phyloP scores from a whole-genome alignment of 2,113 vertebrate species.

The Podocnemis expansa region DNA sequence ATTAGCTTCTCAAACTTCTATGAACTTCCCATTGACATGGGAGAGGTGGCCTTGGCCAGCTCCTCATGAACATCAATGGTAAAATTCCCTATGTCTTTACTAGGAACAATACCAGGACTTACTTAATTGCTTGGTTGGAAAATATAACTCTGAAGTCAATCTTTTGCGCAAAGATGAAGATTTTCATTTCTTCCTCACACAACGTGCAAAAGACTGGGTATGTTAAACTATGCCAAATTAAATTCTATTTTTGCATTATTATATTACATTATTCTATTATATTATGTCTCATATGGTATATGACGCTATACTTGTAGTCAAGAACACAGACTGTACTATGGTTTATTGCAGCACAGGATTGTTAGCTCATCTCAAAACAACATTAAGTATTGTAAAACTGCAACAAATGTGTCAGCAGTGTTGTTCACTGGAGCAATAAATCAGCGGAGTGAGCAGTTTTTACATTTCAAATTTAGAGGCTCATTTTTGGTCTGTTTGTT shows the following conservation, averaged over 20 bases:
- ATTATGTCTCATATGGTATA: neutral
- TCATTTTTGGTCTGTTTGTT: neutral
- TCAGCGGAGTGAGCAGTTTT: neutral
- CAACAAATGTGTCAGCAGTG: constrained; percentile 1
- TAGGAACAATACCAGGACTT: neutral
- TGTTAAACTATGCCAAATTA: constrained; percentile 20
- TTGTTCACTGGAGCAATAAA: constrained; percentile 17
- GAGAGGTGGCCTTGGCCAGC: neutral
- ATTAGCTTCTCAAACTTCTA: neutral
- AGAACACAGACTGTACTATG: neutral
- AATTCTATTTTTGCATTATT: constrained; percentile 11
- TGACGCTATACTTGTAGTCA: constrained; percentile 13
- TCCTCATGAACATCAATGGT: neutral
- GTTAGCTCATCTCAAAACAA: neutral
- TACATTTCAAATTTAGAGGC: neutral
- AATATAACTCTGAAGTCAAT: neutral
- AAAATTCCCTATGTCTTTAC: neutral
- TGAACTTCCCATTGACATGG: neutral
- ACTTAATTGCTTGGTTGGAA: neutral
- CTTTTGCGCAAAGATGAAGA: neutral
- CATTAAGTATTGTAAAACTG: neutral
- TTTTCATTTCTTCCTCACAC: neutral
- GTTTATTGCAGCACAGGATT: neutral
- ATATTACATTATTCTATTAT: constrained; percentile 9
- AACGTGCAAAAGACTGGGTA: neutral